Evolutionary conservation across 2,888 invertebrate genomes (phyloP).

Genomic region (Cyclophora punctaria): DNA sequence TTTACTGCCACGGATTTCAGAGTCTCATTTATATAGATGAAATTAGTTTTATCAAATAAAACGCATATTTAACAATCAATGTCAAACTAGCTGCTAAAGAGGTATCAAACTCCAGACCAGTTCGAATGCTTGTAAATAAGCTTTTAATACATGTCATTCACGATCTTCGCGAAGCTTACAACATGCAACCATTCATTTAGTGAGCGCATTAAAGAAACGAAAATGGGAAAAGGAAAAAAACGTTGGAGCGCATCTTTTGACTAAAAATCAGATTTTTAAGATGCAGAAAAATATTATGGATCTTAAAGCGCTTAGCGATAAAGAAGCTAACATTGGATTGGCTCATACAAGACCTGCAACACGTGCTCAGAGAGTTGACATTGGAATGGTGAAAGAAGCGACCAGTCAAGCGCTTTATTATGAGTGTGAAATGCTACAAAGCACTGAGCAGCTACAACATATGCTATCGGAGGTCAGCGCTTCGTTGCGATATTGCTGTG

Average conservation of each 20-base stretch:
- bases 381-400: slow-evolving; percentile 88
- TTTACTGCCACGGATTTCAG: no score
- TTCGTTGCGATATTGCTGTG: slow-evolving; percentile 83
- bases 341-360: slow-evolving; percentile 89
- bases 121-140: slow-evolving; percentile 86
- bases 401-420: slow-evolving; percentile 83
- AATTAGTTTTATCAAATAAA: no score
- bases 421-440: slow-evolving; percentile 81
- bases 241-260: slow-evolving; percentile 88
- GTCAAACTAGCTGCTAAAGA: slow-evolving; percentile 82
- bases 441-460: slow-evolving; percentile 80
- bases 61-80: slow-evolving; percentile 77
- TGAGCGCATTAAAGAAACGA: slow-evolving; percentile 84
- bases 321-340: slow-evolving; percentile 86
- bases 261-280: slow-evolving; percentile 80
- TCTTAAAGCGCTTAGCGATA: slow-evolving; percentile 86
- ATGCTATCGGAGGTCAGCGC: slow-evolving; percentile 50
- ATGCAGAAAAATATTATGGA: slow-evolving; percentile 85
- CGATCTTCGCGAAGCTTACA: slow-evolving; percentile 85
- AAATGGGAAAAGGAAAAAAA: slow-evolving; percentile 84
- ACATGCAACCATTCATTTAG: slow-evolving; percentile 87
- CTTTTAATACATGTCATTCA: slow-evolving; percentile 87
- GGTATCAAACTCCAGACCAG: slow-evolving; percentile 81
- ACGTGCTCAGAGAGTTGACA: slow-evolving; percentile 84
- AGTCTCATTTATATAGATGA: no score